Base-by-base conservation (phyloP, 2,888 invertebrate genomes). In the Nemotelus pantherinus region DNA sequence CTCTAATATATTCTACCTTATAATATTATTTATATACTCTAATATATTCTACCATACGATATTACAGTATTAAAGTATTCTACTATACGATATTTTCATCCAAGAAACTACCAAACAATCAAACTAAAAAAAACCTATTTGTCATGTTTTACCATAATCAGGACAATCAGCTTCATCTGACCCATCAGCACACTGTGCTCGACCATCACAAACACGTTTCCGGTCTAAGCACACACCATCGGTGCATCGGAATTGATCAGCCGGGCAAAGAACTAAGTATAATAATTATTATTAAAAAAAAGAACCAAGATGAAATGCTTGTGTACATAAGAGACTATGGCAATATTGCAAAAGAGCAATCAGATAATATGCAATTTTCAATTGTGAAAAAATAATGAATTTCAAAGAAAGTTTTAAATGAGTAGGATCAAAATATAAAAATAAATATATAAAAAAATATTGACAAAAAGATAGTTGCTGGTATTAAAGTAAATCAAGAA, bases 151-250 rank as follows among this genome's bases (percentile, higher is more conserved):
- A 85, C 85, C 85, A 82, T 82, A 4, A 7, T 53, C 58, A 25
- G n/a, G 81, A 82, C 87, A 87, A 81, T 84, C 81, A 77, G 79
- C 81, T 81, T 87, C 87, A 82, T 93, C 93, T 80, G 89, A 89
- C 71, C 84, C 85, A 83, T 92, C 92, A 5, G 80, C 45, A 82
- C 92, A 92, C 83, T 92, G 91, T 2, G 82, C 77, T 63, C 88
- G 85, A 45, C 88, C 88, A 85, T 93, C 91, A 85, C 93, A 93
- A 9, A 84, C 84, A 43, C 85, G 84, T 45, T 82, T 82, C 78
- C 82, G 83, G 76, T 86, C 83, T 78, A 90, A 85, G 82, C 91
- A 91, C 79, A 88, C 88, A 48, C 88, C 88, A 81, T 88, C 88
- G 79, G 83, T 80, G 82, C 71, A 77, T 72, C 48, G 65, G 55